phyloP scores from a whole-genome alignment of 2,888 invertebrate genomes.

The Caradrina clavipalpis region DNA sequence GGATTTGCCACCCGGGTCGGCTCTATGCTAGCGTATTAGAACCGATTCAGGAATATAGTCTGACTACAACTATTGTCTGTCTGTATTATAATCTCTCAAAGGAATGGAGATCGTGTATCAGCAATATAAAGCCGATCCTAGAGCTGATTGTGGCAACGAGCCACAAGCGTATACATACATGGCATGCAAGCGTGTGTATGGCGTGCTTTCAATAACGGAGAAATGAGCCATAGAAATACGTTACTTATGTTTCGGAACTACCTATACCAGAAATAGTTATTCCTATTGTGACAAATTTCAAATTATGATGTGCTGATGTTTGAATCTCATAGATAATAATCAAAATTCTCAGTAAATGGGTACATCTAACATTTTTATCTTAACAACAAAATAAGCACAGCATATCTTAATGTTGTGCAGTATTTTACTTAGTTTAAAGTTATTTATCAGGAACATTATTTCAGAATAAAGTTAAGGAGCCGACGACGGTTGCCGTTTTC shows the following conservation, averaged over 20 bases:
- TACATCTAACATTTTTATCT: constrained; percentile 18
- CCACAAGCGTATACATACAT: too few species aligned
- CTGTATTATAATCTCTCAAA: too few species aligned
- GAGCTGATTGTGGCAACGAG: too few species aligned
- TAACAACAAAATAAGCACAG: constrained; percentile 47
- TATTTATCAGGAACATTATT: constrained; percentile 65
- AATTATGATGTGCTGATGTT: neutral
- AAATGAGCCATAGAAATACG: too few species aligned
- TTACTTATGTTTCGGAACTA: too few species aligned
- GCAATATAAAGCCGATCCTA: too few species aligned
- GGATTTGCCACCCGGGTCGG: neutral
- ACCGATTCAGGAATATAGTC: neutral
- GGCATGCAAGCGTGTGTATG: too few species aligned
- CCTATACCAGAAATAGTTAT: neutral
- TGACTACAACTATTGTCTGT: neutral
- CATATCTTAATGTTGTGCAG: constrained; percentile 56
- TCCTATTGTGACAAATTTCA: neutral
- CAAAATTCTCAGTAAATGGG: neutral
- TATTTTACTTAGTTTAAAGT: constrained; percentile 63
- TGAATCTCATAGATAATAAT: neutral
- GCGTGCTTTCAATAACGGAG: too few species aligned
- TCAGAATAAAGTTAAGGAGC: constrained; percentile 61
- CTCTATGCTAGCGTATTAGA: neutral
- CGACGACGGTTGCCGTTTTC: constrained; percentile 60
- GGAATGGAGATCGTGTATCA: too few species aligned